Evolutionary conservation across 2,113 vertebrate genomes (phyloP).

Genomic region (Oceanodroma tethys): DNA sequence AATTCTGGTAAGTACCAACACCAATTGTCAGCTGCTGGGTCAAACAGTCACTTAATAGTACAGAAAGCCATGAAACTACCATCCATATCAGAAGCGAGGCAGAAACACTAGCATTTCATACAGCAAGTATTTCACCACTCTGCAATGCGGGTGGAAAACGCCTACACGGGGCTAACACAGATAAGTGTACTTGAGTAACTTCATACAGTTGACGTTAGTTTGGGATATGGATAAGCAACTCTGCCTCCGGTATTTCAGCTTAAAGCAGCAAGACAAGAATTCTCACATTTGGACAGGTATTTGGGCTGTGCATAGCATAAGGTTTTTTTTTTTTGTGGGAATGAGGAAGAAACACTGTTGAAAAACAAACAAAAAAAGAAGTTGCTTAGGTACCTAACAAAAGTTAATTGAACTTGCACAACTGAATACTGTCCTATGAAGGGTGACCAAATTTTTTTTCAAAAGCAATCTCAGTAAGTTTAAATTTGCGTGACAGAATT

Average conservation of each 20-base stretch:
- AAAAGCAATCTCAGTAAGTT: not conserved
- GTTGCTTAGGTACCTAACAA: not conserved
- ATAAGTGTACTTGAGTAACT: not conserved
- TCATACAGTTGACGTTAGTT: not conserved
- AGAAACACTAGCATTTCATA: not conserved
- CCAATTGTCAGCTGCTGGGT: not conserved
- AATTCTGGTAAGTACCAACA: not conserved
- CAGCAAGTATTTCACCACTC: not conserved
- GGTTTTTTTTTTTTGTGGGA: not conserved
- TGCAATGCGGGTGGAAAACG: not conserved
- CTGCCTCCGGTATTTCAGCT: not conserved
- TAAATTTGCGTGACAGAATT: not conserved
- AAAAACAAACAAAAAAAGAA: not conserved
- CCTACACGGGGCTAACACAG: not conserved
- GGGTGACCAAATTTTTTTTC: not conserved
- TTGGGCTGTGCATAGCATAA: not conserved
- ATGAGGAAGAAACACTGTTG: not conserved
- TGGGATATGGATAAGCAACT: not conserved
- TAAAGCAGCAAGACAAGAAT: not conserved
- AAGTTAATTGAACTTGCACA: not conserved
- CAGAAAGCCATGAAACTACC: not conserved
- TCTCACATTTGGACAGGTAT: rapidly evolving
- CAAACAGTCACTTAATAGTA: not conserved
- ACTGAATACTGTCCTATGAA: not conserved
- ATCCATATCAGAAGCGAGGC: not conserved